Evolutionary conservation across 2,797 vertebrate genomes (phyloP).

Genomic region (Tragopan temminckii): DNA sequence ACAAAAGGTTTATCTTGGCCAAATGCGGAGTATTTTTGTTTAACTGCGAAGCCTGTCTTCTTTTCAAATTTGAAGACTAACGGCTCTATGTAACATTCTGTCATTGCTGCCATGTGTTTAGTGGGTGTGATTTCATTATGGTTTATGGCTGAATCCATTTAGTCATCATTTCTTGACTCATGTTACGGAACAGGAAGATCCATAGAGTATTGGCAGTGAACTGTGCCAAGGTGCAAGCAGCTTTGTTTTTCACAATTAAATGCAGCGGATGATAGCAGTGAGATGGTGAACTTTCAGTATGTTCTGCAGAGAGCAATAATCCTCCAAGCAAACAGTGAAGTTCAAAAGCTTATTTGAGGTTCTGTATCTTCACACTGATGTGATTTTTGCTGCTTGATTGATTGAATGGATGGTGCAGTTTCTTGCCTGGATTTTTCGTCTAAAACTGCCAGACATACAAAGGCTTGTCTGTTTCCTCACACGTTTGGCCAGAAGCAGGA

Average conservation of each 20-base stretch:
- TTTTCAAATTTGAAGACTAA: slow-evolving; percentile 16
- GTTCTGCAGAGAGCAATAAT: background rate
- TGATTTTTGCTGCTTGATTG: background rate
- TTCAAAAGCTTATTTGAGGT: background rate
- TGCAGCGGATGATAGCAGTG: background rate
- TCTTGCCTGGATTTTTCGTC: background rate
- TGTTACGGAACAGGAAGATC: background rate
- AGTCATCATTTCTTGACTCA: background rate
- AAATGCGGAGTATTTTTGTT: background rate
- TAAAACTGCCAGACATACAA: background rate
- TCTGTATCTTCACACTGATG: background rate
- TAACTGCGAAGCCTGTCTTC: background rate
- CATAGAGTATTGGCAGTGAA: background rate
- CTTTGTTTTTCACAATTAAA: background rate
- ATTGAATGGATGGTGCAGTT: background rate
- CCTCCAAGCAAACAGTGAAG: background rate
- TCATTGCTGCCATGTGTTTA: background rate
- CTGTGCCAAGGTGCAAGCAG: background rate
- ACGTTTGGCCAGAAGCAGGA: background rate
- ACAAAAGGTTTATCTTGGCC: background rate
- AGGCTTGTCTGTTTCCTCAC: background rate
- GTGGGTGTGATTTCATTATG: background rate
- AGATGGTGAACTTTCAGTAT: background rate
- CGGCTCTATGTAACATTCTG: background rate
- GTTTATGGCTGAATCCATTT: background rate